Percentiles rank a stretch among this genome's conserved stretches.
Evolutionary conservation across 1,140 invertebrate genomes (phyloP).

Genomic region (Lepidurus apus): DNA sequence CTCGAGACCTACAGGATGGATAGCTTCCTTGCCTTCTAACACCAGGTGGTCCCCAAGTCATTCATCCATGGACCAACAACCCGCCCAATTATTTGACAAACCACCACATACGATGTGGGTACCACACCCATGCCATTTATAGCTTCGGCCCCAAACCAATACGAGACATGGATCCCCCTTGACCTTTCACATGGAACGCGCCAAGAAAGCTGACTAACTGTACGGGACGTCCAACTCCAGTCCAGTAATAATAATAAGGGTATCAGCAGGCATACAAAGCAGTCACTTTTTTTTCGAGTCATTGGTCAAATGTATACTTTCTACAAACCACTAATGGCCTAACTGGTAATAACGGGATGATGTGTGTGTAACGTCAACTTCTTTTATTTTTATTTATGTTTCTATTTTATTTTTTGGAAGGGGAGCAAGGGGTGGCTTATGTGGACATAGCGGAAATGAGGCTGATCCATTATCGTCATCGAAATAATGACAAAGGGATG

Average conservation of each 20-base stretch:
- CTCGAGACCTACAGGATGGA: background rate
- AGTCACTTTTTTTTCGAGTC: background rate
- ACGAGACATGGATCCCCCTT: background rate
- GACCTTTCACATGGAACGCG: background rate
- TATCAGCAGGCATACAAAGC: background rate
- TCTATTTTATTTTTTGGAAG: background rate
- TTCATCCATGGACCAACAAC: background rate
- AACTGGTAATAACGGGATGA: background rate
- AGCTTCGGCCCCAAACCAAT: background rate
- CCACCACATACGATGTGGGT: background rate
- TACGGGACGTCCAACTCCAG: too few species aligned
- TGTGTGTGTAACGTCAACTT: background rate
- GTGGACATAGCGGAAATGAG: constrained; percentile 18
- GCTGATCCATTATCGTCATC: constrained; percentile 18
- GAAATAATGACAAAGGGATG: constrained; percentile 11
- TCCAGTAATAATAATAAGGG: background rate
- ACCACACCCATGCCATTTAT: background rate
- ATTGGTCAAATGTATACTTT: constrained; percentile 1
- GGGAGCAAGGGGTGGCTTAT: background rate
- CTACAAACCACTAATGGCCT: background rate
- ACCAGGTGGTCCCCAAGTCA: constrained; percentile 16
- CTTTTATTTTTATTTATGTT: background rate
- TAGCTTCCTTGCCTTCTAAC: background rate
- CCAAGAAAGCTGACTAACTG: background rate
- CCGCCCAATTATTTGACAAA: constrained; percentile 19